These are phyloP conservation scores for Bembecia ichneumoniformis DNA, from an alignment of 2,888 invertebrate species.

Conservation along the genomic window DNA sequence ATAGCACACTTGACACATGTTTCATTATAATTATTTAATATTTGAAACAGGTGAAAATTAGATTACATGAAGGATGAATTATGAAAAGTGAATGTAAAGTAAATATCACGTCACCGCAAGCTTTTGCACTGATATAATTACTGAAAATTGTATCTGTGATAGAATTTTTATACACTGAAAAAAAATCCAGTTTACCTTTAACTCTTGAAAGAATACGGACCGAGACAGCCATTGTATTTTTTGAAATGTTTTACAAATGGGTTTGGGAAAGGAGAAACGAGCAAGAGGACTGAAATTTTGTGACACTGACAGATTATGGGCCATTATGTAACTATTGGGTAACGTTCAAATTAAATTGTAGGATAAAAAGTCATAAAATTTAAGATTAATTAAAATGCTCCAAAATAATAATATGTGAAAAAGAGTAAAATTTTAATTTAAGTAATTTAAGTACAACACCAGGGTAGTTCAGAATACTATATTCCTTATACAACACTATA, in stretches of 20 bases:
- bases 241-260: slow-evolving; percentile 14
- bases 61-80: slow-evolving; percentile 4
- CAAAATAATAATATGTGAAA: no score
- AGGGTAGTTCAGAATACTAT: no score
- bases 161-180: not conserved
- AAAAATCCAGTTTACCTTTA: slow-evolving; percentile 56
- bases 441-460: no score
- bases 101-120: not conserved
- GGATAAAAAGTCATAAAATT: no score
- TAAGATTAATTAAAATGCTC: no score
- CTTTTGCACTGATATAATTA: not conserved
- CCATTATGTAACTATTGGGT: slow-evolving; percentile 36
- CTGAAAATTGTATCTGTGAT: not conserved
- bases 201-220: slow-evolving; percentile 71
- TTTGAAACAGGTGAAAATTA: not conserved
- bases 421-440: no score
- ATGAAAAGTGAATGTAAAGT: slow-evolving; percentile 9
- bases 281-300: slow-evolving; percentile 16
- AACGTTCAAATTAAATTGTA: slow-evolving; percentile 3
- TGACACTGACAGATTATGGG: slow-evolving; percentile 54
- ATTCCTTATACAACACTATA: no score
- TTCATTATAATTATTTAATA: not conserved
- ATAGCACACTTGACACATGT: not conserved
- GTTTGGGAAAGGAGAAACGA: slow-evolving; percentile 27
- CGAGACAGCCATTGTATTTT: slow-evolving; percentile 69